These are phyloP conservation scores for Colinus virginianus DNA, from an alignment of 2,113 vertebrate species.

Conservation along the genomic window DNA sequence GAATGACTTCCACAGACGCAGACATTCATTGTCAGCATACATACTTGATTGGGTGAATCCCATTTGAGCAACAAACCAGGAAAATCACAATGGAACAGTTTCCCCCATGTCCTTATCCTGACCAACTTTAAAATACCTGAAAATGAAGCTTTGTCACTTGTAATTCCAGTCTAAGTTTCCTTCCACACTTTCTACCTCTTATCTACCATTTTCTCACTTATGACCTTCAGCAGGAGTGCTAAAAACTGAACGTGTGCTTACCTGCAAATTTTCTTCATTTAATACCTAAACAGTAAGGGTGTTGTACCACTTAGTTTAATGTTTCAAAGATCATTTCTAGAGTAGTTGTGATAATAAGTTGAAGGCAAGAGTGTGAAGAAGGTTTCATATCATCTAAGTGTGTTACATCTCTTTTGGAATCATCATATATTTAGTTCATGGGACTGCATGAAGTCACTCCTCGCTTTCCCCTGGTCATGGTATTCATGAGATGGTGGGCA, in stretches of 20 bases:
- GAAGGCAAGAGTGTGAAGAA: background rate
- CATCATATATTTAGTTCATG: background rate
- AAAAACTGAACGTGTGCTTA: background rate
- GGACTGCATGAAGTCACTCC: background rate
- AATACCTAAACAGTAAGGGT: background rate
- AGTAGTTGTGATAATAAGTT: background rate
- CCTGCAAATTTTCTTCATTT: background rate
- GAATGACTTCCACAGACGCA: background rate
- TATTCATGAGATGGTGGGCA: background rate
- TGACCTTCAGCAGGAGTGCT: background rate
- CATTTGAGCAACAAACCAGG: background rate
- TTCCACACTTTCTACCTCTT: background rate
- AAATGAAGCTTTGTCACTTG: background rate
- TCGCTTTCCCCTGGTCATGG: background rate
- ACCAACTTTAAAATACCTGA: background rate
- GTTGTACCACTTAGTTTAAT: background rate
- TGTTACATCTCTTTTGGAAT: background rate
- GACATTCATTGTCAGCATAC: background rate
- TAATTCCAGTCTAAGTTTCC: background rate
- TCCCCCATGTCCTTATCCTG: background rate
- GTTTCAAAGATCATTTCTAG: background rate
- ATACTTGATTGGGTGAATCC: background rate
- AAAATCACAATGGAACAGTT: accelerated
- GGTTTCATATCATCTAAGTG: background rate
- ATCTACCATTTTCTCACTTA: background rate